Conservation (phyloP, 2,113 vertebrate species). For the Nothocercus nigrocapillus region DNA sequence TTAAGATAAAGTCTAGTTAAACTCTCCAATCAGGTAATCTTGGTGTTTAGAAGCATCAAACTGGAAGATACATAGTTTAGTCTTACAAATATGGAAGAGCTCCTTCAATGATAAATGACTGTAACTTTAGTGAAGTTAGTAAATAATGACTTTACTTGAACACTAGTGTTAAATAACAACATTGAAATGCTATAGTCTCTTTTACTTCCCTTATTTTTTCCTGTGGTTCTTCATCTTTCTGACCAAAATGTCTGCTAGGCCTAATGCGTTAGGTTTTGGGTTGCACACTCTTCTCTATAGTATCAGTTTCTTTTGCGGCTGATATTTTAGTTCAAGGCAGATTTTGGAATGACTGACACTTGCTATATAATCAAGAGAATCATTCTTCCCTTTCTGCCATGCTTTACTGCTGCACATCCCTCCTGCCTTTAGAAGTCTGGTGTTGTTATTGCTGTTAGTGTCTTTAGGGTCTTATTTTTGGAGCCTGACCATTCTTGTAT, state of each 20-base stretch:
- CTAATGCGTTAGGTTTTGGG: conserved; percentile 35
- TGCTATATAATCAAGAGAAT: not conserved
- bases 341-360: not conserved
- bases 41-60: not conserved
- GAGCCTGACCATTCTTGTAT: not conserved
- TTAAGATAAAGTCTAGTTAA: not conserved
- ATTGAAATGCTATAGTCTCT: not conserved
- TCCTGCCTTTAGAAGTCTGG: rapidly evolving
- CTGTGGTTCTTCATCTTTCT: conserved; percentile 18
- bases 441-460: not conserved
- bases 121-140: not conserved
- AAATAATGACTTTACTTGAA: conserved; percentile 27
- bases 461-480: not conserved
- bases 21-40: not conserved
- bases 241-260: not conserved
- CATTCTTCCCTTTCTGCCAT: not conserved
- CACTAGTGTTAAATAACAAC: not conserved
- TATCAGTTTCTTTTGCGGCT: not conserved
- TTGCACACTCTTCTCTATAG: not conserved
- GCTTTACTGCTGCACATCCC: not conserved
- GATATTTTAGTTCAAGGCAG: conserved; percentile 8
- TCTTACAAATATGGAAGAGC: not conserved
- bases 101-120: not conserved
- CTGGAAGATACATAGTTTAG: not conserved
- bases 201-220: conserved; percentile 41